Evolutionary conservation across 2,797 vertebrate species (phyloP).

Genomic region (Lepidocolaptes lacrymiger): DNA sequence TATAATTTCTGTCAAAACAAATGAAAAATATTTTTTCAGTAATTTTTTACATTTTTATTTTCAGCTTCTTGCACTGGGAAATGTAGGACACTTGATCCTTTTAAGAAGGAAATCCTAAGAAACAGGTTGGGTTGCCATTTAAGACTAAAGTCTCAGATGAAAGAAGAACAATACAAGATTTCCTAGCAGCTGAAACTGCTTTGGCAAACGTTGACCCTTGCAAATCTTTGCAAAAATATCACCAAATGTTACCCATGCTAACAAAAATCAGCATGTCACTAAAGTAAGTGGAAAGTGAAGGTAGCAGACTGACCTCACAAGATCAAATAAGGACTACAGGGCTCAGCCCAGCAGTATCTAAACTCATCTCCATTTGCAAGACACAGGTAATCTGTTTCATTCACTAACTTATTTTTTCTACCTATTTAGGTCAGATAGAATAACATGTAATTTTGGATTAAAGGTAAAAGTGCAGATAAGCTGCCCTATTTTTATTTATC

Average conservation of each 20-base stretch:
- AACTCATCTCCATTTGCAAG: not conserved
- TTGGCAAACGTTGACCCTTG: not conserved
- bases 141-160: not conserved
- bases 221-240: not conserved
- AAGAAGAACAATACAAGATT: not conserved
- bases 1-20: not conserved
- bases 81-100: not conserved
- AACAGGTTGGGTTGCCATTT: not conserved
- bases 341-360: not conserved
- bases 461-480: not conserved
- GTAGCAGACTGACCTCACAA: not conserved
- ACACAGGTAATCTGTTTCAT: not conserved
- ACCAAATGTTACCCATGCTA: not conserved
- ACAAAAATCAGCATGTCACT: not conserved
- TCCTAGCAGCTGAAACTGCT: not conserved
- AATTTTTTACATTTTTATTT: not conserved
- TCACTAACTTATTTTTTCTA: not conserved
- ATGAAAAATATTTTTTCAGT: not conserved
- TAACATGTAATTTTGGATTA: slow-evolving; percentile 36
- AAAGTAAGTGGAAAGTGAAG: not conserved
- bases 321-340: not conserved
- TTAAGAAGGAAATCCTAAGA: not conserved
- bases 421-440: slow-evolving; percentile 34
- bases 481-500: slow-evolving; percentile 35
- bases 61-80: not conserved